phyloP scores from a whole-genome alignment of 2,888 invertebrate genomes.

The Digitonthophagus gazella region DNA sequence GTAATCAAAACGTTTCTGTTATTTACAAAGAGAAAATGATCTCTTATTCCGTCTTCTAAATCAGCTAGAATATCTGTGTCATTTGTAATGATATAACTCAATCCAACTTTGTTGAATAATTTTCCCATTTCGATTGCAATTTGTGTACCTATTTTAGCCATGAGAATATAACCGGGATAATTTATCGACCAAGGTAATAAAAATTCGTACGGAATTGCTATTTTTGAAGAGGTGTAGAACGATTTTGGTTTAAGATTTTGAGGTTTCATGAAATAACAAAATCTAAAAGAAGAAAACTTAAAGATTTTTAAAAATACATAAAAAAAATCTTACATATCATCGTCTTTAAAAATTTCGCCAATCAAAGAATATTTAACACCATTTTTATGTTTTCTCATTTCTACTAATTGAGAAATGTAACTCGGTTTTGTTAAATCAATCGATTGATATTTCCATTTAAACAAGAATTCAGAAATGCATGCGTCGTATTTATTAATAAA shows the following conservation, averaged over 20 bases:
- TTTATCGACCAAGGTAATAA: conserved; percentile 34
- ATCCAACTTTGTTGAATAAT: conserved; percentile 39
- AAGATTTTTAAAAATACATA: not conserved
- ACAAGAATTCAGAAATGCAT: not conserved
- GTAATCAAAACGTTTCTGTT: not conserved
- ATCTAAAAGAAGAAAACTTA: conserved; percentile 15
- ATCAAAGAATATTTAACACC: not conserved
- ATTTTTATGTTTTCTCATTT: not conserved
- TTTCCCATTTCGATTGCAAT: conserved; percentile 39
- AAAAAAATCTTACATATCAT: not conserved
- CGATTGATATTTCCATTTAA: not conserved
- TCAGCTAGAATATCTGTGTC: not conserved
- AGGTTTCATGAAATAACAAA: conserved; percentile 32
- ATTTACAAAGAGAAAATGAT: not conserved
- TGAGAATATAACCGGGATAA: conserved; percentile 37
- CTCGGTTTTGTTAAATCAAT: not conserved
- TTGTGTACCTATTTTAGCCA: conserved; percentile 36
- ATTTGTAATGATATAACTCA: conserved; percentile 7
- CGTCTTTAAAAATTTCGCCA: conserved; percentile 12
- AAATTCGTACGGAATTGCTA: conserved; percentile 19
- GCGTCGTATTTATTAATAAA: not conserved
- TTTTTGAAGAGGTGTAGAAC: conserved; percentile 26
- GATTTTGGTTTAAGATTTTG: conserved; percentile 31
- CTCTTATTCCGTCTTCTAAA: not conserved
- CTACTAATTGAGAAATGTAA: not conserved